These are phyloP conservation scores for Hemaris fuciformis DNA, from an alignment of 2,888 invertebrate species.

Conservation along the genomic window DNA sequence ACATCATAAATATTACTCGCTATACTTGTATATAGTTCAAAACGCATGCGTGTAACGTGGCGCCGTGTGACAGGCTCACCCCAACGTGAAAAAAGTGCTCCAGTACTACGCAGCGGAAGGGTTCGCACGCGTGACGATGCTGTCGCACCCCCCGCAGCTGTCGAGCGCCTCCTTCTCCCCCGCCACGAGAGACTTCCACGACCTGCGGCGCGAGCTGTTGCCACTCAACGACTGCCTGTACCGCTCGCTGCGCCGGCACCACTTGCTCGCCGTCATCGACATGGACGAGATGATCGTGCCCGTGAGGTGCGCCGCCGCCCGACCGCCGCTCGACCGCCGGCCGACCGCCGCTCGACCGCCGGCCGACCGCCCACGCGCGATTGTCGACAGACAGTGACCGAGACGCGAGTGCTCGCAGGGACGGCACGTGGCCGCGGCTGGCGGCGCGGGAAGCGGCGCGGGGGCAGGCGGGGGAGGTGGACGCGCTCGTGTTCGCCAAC, in stretches of 20 bases:
- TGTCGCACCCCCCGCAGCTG: constrained; percentile 21
- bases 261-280: constrained; percentile 20
- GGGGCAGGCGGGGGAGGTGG: constrained; percentile 18
- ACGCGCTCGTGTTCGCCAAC: constrained; percentile 20
- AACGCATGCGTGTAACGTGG: not conserved
- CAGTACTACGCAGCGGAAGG: constrained; percentile 15
- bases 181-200: not conserved
- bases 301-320: too few relatives aligned
- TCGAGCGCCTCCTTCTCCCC: not conserved
- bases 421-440: constrained; percentile 15
- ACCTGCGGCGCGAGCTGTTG: constrained; percentile 19
- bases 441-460: too few relatives aligned
- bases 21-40: too few relatives aligned
- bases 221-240: constrained; percentile 24
- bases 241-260: constrained; percentile 13
- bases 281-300: constrained; percentile 23
- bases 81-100: constrained; percentile 17
- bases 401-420: constrained; percentile 10
- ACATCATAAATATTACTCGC: too few relatives aligned
- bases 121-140: constrained; percentile 19
- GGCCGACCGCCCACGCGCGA: not conserved
- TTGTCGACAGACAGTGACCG: too few relatives aligned
- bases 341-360: too few relatives aligned
- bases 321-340: not conserved
- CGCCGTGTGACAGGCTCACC: constrained; percentile 19